phyloP scores from a whole-genome alignment of 2,113 vertebrate genomes.

The Pangasianodon gigas region DNA sequence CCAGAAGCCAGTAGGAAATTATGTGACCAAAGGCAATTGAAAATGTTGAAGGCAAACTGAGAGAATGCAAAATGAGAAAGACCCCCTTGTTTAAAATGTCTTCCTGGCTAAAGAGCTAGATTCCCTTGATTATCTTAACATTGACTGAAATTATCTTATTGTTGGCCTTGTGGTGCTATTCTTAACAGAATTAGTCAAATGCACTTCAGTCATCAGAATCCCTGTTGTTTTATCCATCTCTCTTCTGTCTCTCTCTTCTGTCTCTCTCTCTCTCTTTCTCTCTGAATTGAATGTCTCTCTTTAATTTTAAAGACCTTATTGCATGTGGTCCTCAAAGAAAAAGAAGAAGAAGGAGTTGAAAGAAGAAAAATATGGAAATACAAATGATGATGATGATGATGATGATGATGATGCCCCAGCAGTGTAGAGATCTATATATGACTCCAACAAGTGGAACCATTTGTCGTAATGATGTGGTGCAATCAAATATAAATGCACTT shows the following conservation, averaged over 20 bases:
- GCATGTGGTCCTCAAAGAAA: neutral
- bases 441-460: neutral
- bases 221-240: slow-evolving; percentile 30
- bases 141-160: slow-evolving; percentile 35
- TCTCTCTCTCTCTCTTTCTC: neutral
- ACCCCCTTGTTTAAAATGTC: slow-evolving; percentile 54
- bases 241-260: slow-evolving; percentile 10
- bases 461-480: neutral
- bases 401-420: neutral
- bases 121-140: slow-evolving; percentile 52
- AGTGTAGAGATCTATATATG: neutral
- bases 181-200: slow-evolving; percentile 14
- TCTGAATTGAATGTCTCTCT: neutral
- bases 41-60: slow-evolving; percentile 45
- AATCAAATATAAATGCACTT: neutral
- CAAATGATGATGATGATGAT: neutral
- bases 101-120: slow-evolving; percentile 62
- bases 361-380: neutral
- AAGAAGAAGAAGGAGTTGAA: neutral
- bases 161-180: neutral
- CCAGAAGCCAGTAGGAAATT: slow-evolving; percentile 47
- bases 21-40: slow-evolving; percentile 53
- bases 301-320: neutral
- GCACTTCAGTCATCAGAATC: neutral
- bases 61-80: slow-evolving; percentile 53